These are phyloP conservation scores for Siphlonurus alternatus DNA, from an alignment of 2,888 invertebrate species.

Conservation along the genomic window DNA sequence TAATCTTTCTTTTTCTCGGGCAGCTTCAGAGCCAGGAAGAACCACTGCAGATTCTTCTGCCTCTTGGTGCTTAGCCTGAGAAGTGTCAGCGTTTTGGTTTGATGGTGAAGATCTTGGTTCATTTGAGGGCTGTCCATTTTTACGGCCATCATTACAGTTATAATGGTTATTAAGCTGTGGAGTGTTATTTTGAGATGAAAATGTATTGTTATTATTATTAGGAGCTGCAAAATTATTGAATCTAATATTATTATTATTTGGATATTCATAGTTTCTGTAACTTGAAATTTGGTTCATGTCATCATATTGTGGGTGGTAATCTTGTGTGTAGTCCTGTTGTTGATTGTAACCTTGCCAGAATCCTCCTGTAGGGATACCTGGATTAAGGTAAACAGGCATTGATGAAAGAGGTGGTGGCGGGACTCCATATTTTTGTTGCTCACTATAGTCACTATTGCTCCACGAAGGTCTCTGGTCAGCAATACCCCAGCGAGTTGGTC, in stretches of 20 bases:
- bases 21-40: not conserved
- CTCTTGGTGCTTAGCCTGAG: not conserved
- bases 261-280: not conserved
- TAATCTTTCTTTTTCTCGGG: not conserved
- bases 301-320: not conserved
- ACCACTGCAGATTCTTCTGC: not conserved
- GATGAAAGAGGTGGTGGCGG: too few species aligned
- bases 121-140: not conserved
- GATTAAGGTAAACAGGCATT: not conserved
- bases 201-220: too few species aligned
- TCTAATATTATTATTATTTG: too few species aligned
- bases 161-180: not conserved
- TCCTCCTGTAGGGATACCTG: not conserved
- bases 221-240: too few species aligned
- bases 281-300: not conserved
- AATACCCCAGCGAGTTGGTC: not conserved
- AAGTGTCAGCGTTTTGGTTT: not conserved
- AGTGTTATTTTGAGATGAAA: too few species aligned
- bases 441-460: too few species aligned
- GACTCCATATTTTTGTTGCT: too few species aligned
- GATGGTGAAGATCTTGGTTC: not conserved
- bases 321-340: not conserved
- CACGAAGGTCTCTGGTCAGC: not conserved
- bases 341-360: not conserved
- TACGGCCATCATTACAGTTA: not conserved